A percentile compares a stretch with the other conserved stretches of the same genome.
Evolutionary conservation across 2,888 invertebrate genomes (phyloP).

Genomic region (Drosophila anceps): DNA sequence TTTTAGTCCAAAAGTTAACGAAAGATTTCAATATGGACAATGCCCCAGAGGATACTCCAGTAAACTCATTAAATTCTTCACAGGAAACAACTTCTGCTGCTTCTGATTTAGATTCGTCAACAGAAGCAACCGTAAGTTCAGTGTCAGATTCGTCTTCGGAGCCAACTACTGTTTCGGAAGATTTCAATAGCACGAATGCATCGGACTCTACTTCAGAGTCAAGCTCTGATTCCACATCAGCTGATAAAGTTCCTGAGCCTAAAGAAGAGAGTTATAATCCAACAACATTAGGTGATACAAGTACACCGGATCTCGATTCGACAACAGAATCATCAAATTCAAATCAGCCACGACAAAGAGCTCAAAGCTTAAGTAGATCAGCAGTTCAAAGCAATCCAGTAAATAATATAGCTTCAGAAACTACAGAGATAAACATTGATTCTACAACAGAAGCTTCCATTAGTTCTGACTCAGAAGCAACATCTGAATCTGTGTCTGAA

Average conservation of each 20-base stretch:
- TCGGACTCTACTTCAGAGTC: no score
- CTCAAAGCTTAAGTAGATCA: background rate
- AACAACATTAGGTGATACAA: background rate
- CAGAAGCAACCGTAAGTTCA: constrained; percentile 1
- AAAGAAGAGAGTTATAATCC: background rate
- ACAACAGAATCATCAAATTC: background rate
- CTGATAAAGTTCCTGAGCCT: background rate
- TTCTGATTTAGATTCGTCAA: background rate
- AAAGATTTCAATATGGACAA: background rate
- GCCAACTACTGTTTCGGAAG: background rate
- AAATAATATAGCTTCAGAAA: background rate
- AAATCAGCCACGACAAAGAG: background rate
- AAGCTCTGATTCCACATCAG: no score
- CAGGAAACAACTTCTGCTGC: background rate
- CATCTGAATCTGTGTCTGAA: background rate
- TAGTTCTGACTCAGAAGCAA: background rate
- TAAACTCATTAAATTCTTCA: background rate
- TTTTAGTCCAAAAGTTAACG: background rate
- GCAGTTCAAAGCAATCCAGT: background rate
- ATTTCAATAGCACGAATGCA: background rate
- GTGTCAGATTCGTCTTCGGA: background rate
- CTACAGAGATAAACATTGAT: background rate
- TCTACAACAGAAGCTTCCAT: background rate
- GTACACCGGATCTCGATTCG: background rate
- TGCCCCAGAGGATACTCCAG: background rate